Conservation (phyloP, 2,113 vertebrate genomes). For the Baryphthengus martii region DNA sequence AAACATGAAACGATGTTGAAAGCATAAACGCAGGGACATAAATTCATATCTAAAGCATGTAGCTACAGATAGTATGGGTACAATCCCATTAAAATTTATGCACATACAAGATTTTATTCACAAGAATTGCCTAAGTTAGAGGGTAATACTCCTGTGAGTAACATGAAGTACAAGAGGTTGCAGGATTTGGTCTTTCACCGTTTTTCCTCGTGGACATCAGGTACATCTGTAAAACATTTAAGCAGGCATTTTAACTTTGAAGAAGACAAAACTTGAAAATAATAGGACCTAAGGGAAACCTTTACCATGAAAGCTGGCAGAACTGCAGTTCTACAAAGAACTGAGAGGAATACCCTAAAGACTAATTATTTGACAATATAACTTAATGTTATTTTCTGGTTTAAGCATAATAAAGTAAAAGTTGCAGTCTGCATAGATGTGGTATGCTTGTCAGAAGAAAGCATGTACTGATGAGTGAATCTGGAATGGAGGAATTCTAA, state of each 20-base stretch:
- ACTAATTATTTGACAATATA: conserved; percentile 62
- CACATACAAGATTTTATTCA: background rate
- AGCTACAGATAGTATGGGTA: background rate
- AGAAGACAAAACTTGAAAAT: conserved; percentile 40
- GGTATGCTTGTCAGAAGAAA: background rate
- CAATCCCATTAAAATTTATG: background rate
- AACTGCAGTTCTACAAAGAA: conserved; percentile 33
- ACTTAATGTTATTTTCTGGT: conserved; percentile 30
- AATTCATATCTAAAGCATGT: background rate
- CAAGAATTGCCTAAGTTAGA: background rate
- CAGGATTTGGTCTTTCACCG: background rate
- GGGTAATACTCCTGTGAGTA: background rate
- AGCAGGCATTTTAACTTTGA: background rate
- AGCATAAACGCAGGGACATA: background rate
- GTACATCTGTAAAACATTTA: conserved; percentile 16
- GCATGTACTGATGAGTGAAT: accelerated
- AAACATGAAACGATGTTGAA: background rate
- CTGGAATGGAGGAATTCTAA: background rate
- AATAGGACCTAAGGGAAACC: conserved; percentile 58
- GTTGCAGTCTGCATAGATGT: background rate
- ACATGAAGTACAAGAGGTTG: background rate
- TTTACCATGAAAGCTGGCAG: conserved; percentile 25
- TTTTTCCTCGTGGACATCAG: background rate
- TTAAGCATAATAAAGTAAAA: conserved; percentile 10
- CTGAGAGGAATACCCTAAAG: conserved; percentile 28